Conservation (phyloP, 2,888 invertebrate genomes). For the Mesodorylaimus sp. region DNA sequence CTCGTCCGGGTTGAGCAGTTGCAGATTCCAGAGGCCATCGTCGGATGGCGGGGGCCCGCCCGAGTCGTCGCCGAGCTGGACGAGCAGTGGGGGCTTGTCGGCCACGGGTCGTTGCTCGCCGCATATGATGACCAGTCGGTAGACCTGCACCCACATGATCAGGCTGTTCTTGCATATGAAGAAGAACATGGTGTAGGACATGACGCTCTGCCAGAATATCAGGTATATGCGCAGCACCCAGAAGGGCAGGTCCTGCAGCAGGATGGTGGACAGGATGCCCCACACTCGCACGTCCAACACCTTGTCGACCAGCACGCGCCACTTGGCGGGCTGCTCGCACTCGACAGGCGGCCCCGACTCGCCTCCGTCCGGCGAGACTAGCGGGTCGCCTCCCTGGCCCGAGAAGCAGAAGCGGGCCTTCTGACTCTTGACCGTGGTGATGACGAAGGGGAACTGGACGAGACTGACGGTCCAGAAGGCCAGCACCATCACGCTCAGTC, state of each 20-base stretch:
- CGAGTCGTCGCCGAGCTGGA: no score
- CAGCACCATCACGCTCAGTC: constrained; percentile 60
- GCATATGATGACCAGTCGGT: constrained; percentile 19
- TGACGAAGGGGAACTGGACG: constrained; percentile 77
- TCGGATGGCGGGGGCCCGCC: no score
- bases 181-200: constrained; percentile 29
- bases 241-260: constrained; percentile 32
- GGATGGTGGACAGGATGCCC: constrained; percentile 27
- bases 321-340: no score
- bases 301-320: constrained; percentile 7
- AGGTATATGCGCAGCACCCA: constrained; percentile 24
- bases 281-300: constrained; percentile 21
- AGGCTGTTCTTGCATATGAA: constrained; percentile 27
- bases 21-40: no score
- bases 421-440: constrained; percentile 52
- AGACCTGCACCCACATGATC: constrained; percentile 21
- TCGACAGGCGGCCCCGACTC: no score
- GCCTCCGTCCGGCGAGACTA: no score
- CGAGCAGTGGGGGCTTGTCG: no score
- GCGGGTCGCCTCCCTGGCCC: no score
- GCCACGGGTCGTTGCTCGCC: no score
- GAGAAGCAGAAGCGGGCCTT: constrained; percentile 16
- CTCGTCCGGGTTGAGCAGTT: no score
- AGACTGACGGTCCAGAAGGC: constrained; percentile 81
- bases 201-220: constrained; percentile 20